phyloP scores from a whole-genome alignment of 2,113 vertebrate genomes.

The Python bivittatus region DNA sequence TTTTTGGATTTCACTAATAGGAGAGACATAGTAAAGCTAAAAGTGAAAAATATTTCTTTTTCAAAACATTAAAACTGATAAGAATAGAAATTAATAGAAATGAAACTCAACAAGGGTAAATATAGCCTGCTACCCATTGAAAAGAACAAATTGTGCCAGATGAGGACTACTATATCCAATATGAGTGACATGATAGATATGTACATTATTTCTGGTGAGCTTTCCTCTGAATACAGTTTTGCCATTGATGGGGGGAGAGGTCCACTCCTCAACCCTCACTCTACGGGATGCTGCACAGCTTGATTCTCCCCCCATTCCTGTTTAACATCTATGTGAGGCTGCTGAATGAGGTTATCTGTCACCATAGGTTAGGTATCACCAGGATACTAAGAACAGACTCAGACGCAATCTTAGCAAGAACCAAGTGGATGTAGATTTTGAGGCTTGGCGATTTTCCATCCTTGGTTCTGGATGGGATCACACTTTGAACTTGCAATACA shows the following conservation, averaged over 20 bases:
- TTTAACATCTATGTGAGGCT: background rate
- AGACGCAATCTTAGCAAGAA: background rate
- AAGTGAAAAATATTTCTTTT: background rate
- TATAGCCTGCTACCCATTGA: background rate
- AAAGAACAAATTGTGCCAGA: background rate
- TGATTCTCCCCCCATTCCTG: background rate
- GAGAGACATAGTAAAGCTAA: background rate
- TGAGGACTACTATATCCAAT: background rate
- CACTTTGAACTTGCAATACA: constrained; percentile 85
- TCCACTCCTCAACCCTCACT: background rate
- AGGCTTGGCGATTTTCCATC: background rate
- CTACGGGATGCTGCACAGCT: background rate
- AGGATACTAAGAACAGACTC: background rate
- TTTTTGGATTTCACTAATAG: background rate
- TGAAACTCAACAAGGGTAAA: background rate
- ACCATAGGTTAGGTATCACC: background rate
- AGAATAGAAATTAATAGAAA: constrained; percentile 7
- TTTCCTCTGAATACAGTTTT: background rate
- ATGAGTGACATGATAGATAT: background rate
- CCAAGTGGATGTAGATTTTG: background rate
- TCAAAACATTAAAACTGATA: background rate
- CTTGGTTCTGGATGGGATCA: background rate
- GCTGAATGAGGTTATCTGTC: background rate
- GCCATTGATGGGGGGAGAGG: background rate
- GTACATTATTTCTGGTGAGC: background rate